These are phyloP conservation scores for Microtus ochrogaster DNA, from an alignment of 2,113 vertebrate genomes.

Conservation along the genomic window DNA sequence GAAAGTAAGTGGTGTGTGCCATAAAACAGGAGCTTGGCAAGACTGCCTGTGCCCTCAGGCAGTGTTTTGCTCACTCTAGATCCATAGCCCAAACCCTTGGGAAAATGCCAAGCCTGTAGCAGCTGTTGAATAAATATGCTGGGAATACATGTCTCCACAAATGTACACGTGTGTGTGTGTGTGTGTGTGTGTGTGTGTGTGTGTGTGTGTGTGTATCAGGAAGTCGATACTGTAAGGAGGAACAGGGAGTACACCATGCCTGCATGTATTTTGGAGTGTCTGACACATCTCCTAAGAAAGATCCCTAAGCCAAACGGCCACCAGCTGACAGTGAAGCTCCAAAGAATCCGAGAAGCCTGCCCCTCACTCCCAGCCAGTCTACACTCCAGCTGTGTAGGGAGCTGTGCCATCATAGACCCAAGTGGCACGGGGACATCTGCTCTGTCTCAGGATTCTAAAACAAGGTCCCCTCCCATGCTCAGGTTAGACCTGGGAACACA, in stretches of 20 bases:
- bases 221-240: neutral
- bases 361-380: neutral
- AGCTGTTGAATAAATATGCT: neutral
- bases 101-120: neutral
- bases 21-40: neutral
- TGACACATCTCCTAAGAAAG: constrained; percentile 33
- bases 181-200: too few species aligned
- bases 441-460: neutral
- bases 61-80: too few species aligned
- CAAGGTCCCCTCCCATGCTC: fast-evolving
- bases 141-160: neutral
- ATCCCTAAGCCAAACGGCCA: neutral
- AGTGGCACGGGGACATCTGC: fast-evolving
- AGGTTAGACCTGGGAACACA: neutral
- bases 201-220: neutral
- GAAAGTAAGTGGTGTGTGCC: neutral
- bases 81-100: neutral
- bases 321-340: neutral
- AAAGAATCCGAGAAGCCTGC: neutral
- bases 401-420: fast-evolving
- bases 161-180: neutral
- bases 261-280: neutral
- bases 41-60: neutral
- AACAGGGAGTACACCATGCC: fast-evolving
- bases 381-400: neutral